Evolutionary conservation across 2,797 vertebrate species (phyloP).

Genomic region (Poeciliopsis turneri): DNA sequence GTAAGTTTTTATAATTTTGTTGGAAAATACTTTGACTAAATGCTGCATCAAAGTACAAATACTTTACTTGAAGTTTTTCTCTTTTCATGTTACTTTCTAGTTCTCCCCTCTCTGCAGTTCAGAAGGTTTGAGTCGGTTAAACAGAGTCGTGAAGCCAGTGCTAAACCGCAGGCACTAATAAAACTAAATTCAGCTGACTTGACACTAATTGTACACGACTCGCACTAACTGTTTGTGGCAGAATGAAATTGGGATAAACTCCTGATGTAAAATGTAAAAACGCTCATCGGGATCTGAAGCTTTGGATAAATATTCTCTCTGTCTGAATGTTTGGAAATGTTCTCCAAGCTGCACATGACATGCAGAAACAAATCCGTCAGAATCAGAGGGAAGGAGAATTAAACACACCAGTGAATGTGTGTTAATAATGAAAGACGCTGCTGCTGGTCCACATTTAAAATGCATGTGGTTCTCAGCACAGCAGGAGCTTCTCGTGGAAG

Average conservation of each 20-base stretch:
- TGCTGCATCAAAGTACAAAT: no score
- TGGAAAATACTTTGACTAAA: no score
- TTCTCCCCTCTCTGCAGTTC: no score
- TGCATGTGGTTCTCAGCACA: slow-evolving; percentile 27
- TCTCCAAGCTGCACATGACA: not conserved
- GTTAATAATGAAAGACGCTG: slow-evolving; percentile 43
- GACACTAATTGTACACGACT: not conserved
- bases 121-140: no score
- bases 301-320: not conserved
- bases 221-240: not conserved
- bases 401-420: slow-evolving; percentile 9
- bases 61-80: no score
- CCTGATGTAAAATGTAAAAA: not conserved
- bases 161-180: not conserved
- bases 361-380: not conserved
- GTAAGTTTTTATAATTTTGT: no score
- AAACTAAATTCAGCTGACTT: not conserved
- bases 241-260: not conserved
- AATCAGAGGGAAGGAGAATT: slow-evolving; percentile 1
- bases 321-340: not conserved
- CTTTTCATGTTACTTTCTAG: no score
- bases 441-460: slow-evolving; percentile 42
- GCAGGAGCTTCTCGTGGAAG: slow-evolving; percentile 9
- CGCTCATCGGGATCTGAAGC: not conserved
- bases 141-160: no score